Evolutionary conservation across 1,140 invertebrate species (phyloP), one percentile per base, ranked within the genome.

Genomic region (Cataglyphis hispanica): DNA sequence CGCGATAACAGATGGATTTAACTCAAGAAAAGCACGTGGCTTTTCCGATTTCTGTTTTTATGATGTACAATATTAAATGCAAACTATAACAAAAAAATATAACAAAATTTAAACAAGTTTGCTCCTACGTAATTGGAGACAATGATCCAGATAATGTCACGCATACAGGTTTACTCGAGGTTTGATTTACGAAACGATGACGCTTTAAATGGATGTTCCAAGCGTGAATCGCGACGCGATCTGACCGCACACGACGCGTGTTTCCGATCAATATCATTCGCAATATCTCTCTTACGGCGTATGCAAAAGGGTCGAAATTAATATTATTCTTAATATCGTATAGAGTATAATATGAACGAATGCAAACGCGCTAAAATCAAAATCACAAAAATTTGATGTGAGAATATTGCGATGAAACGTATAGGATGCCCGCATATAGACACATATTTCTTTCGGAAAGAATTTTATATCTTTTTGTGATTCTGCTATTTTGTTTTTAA

Each of bases 111-210:
- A 8, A 40, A 76, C 19, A 37, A 19, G 7, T 19, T 63, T 37
- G 19, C 27, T 7, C 11, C 4, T 22, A 10, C 4, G 16, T 63
- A 34, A 78, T 56, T 37, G 77, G 16, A 50, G 16, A 53, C 69
- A 85, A 61, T 67, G 84, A 69, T 80, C 25, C 37, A 58, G 46
- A 58, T 60, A 27, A 31, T 50, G 34, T 69, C 25, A 46, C 53
- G 25, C 67, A 56, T 40, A 25, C 34, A 76, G n/a, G 31, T 43
- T 76, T 87, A 67, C 22, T 77, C 74, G 37, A 50, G 50, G 16
- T 89, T 87, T 90, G 88, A 90, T 89, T 89, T 90, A 90, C 77
- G 89, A 74, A 74, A 85, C 88, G 81, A 87, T 77, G 88, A 90
- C 81, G 81, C 80, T 90, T 90, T 81, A 89, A 89, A 90, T 64